Base-by-base conservation (phyloP, 1,140 invertebrate species). In the Cotesia typhae region DNA sequence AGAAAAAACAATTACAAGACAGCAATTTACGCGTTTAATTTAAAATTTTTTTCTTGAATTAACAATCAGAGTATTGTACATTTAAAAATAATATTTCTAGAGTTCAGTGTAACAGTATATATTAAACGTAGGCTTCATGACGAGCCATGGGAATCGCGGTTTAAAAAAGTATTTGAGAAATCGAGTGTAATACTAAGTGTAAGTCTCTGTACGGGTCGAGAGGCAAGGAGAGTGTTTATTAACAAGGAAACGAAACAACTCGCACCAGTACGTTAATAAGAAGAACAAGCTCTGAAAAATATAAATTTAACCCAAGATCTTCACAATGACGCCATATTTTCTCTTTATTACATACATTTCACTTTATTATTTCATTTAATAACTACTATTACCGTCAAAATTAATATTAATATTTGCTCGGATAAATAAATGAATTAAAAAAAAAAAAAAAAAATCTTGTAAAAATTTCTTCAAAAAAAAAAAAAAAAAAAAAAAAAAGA, bases 161-260 rank as follows among this genome's bases (percentile, higher is more conserved):
- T 47, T 47, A 47, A 47, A 47, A 47, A 47, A 9, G 6, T 47
- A 47, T 51, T 60, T 60, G 71, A 73, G 71, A 73, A 73, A 68
- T 73, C 71, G 20, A 47, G 6, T 47, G 41, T 47, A 28, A 28
- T 28, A 47, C 5, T 47, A 10, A 47, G 41, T 47, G 41, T 28
- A 28, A 28, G 28, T 47, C 41, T 47, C 10, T 20, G 52, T 36
- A 47, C 41, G 71, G 47, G 65, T 51, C 1, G 52, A 36, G 59
- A 35, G 4, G 28, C 36, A 52, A 55, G n/a, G 35, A 74, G 72
- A 76, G 80, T 81, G 81, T 81, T 85, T 85, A 86, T 87, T 87
- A 87, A 86, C 84, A 82, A 85, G 84, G 85, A 86, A 85, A 80
- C 85, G 85, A 87, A 86, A 87, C 79, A 87, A 87, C 83, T 87